Percentiles rank a stretch among this genome's conserved stretches.
These are phyloP conservation scores for Leptinotarsa lineolata DNA, from an alignment of 1,140 invertebrate genomes.

Conservation along the genomic window DNA sequence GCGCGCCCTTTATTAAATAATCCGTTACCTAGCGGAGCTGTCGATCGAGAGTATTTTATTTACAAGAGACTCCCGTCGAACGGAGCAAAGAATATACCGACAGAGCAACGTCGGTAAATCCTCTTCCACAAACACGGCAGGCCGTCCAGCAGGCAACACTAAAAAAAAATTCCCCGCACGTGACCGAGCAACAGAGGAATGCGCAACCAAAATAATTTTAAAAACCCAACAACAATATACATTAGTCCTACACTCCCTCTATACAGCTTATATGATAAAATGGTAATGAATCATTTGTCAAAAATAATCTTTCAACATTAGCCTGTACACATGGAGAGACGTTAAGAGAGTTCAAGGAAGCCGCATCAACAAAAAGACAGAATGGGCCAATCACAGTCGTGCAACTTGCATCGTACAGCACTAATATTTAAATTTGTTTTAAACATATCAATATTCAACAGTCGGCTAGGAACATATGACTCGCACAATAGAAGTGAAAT, in stretches of 20 bases:
- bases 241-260: constrained; percentile 52
- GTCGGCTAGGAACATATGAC: constrained; percentile 51
- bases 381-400: constrained; percentile 29
- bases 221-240: constrained; percentile 54
- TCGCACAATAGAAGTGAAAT: constrained; percentile 51
- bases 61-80: neutral
- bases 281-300: constrained; percentile 54
- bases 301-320: constrained; percentile 53
- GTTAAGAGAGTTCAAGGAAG: constrained; percentile 26
- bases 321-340: constrained; percentile 51
- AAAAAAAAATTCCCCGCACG: neutral
- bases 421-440: constrained; percentile 42
- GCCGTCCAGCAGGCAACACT: too few species aligned
- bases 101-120: too few species aligned
- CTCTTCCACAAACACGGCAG: too few species aligned
- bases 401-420: constrained; percentile 39
- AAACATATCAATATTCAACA: constrained; percentile 33
- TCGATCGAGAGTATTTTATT: constrained; percentile 9
- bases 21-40: neutral
- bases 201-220: constrained; percentile 37
- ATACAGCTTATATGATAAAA: constrained; percentile 54
- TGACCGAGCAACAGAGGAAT: constrained; percentile 50
- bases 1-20: neutral
- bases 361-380: constrained; percentile 32
- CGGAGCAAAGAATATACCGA: neutral